Conservation (phyloP, 1,140 invertebrate genomes). For the Lerema accius region DNA sequence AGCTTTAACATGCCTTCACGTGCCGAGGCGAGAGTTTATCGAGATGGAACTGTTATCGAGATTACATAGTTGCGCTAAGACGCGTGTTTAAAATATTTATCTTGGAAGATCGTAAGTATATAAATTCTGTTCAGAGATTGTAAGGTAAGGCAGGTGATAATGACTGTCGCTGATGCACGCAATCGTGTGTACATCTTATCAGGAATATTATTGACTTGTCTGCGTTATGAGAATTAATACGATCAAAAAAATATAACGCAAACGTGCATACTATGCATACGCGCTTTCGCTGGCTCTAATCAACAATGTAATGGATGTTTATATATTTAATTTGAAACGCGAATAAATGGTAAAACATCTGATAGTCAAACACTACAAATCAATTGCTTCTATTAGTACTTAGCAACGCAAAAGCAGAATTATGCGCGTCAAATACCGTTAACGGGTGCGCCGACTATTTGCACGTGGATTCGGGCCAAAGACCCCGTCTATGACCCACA, state of each 20-base stretch:
- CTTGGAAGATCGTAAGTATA: constrained; percentile 2
- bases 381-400: constrained; percentile 27
- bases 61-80: constrained; percentile 30
- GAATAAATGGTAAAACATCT: constrained; percentile 6
- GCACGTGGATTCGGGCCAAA: constrained; percentile 65
- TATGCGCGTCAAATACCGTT: constrained; percentile 59
- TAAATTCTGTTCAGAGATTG: constrained; percentile 15
- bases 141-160: constrained; percentile 1
- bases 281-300: no score
- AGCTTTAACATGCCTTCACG: constrained; percentile 15
- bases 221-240: no score
- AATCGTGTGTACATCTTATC: no score
- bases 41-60: constrained; percentile 31
- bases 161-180: constrained; percentile 4
- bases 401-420: constrained; percentile 34
- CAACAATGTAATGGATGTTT: no score
- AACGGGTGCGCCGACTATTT: constrained; percentile 62
- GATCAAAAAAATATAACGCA: no score
- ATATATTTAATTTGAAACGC: no score
- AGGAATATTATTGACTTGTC: no score
- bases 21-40: constrained; percentile 25
- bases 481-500: constrained; percentile 55
- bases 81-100: constrained; percentile 20
- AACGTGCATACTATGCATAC: no score
- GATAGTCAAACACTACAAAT: constrained; percentile 2